Evolutionary conservation across 2,797 vertebrate species (phyloP).

Genomic region (Sebastes minor): DNA sequence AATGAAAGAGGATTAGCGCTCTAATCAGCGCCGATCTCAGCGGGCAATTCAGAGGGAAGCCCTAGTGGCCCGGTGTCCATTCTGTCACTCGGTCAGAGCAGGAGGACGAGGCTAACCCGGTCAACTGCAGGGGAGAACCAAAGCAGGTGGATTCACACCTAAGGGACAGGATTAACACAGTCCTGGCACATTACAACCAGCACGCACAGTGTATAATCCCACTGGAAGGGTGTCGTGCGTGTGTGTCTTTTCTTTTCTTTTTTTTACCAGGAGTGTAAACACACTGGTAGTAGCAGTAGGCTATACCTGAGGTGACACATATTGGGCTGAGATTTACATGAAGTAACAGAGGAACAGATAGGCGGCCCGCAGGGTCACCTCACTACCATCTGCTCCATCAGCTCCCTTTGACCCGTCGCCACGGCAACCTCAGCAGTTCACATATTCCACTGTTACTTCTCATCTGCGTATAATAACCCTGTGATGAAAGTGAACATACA

Average conservation of each 20-base stretch:
- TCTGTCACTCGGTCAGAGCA: constrained; percentile 58
- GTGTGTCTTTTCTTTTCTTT: neutral
- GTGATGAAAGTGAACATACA: neutral
- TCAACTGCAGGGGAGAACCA: constrained; percentile 40
- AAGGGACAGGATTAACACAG: constrained; percentile 72
- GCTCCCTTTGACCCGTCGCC: constrained; percentile 64
- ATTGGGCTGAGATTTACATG: constrained; percentile 51
- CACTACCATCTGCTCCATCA: constrained; percentile 71
- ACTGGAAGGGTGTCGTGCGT: constrained; percentile 42
- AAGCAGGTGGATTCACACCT: constrained; percentile 71
- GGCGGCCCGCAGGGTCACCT: constrained; percentile 62
- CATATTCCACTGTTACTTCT: constrained; percentile 18
- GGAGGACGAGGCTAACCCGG: constrained; percentile 51
- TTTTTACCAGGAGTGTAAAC: constrained; percentile 61
- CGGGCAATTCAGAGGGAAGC: constrained; percentile 54
- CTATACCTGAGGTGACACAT: constrained; percentile 40
- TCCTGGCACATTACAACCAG: constrained; percentile 66
- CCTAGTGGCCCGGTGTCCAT: constrained; percentile 55
- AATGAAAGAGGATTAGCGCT: constrained; percentile 65
- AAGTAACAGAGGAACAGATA: constrained; percentile 57
- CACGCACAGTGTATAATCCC: constrained; percentile 48
- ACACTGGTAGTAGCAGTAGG: constrained; percentile 27
- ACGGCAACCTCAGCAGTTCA: constrained; percentile 44
- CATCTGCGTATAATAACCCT: neutral
- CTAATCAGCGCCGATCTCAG: constrained; percentile 67